phyloP scores from a whole-genome alignment of 2,797 vertebrate genomes.

The Pseudocheirus occidentalis region DNA sequence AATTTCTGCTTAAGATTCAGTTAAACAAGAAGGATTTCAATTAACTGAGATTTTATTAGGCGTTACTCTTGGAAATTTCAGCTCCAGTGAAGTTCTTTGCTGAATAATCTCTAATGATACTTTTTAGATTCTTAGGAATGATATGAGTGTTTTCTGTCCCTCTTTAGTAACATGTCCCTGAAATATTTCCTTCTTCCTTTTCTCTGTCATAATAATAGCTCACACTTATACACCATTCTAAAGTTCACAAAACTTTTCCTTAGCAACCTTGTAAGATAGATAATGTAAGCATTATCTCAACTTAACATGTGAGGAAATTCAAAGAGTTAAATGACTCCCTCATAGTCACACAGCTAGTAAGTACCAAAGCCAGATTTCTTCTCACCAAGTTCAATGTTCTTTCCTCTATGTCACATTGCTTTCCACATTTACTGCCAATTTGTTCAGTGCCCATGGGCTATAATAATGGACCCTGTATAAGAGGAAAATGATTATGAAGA shows the following conservation, averaged over 20 bases:
- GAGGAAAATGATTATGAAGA: neutral
- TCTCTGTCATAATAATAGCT: neutral
- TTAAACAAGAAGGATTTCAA: neutral
- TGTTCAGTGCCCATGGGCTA: neutral
- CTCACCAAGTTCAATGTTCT: neutral
- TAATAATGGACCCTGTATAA: neutral
- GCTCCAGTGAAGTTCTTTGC: neutral
- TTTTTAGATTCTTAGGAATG: neutral
- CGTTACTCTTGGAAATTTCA: neutral
- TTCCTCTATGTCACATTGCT: neutral
- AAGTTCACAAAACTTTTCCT: neutral
- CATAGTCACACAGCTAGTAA: neutral
- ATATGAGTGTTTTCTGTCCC: neutral
- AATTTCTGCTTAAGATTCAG: neutral
- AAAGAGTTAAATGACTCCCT: neutral
- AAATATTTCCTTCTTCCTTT: neutral
- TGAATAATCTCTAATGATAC: neutral
- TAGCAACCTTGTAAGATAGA: neutral
- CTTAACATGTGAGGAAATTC: neutral
- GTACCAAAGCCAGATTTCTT: neutral
- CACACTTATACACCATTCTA: neutral
- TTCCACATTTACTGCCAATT: neutral
- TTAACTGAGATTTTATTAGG: neutral
- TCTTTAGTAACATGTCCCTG: neutral
- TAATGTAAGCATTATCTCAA: neutral